Percentiles rank a stretch among this genome's conserved stretches.
These are phyloP conservation scores for Meteorus cinctellus DNA, from an alignment of 2,888 invertebrate genomes.

Conservation along the genomic window DNA sequence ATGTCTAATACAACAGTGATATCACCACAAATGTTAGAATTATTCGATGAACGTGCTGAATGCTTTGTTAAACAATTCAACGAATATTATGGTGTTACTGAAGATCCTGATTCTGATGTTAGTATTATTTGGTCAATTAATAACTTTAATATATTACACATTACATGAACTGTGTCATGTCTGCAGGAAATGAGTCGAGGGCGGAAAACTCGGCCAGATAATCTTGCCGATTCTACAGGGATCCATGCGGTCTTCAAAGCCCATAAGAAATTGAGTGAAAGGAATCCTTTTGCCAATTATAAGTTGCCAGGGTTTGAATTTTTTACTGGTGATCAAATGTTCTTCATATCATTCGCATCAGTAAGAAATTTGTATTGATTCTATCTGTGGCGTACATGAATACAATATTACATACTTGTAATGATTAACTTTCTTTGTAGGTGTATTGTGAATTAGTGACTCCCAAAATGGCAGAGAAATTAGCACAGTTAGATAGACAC, in stretches of 20 bases:
- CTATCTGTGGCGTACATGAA: neutral
- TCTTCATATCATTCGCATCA: slow-evolving; percentile 78
- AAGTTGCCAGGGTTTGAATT: slow-evolving; percentile 79
- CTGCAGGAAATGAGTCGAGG: slow-evolving; percentile 18
- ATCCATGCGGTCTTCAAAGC: slow-evolving; percentile 83
- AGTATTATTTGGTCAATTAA: neutral
- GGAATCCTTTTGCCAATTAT: slow-evolving; percentile 60
- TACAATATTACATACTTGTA: neutral
- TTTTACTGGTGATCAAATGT: slow-evolving; percentile 81
- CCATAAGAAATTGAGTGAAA: slow-evolving; percentile 68
- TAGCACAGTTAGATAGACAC: slow-evolving; percentile 33
- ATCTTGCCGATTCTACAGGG: slow-evolving; percentile 91
- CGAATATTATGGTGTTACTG: slow-evolving; percentile 32
- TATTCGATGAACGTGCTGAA: slow-evolving; percentile 46
- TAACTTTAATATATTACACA: neutral
- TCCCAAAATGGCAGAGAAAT: slow-evolving; percentile 28
- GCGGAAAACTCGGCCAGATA: slow-evolving; percentile 75
- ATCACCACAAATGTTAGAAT: slow-evolving; percentile 42
- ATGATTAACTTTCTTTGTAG: slow-evolving; percentile 16
- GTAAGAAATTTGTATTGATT: slow-evolving; percentile 36
- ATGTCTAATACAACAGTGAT: slow-evolving; percentile 13
- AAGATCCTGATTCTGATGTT: neutral
- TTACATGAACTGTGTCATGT: neutral
- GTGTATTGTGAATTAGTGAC: slow-evolving; percentile 41
- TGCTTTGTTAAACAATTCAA: slow-evolving; percentile 55